Conservation (phyloP, 37 sponge, comb jelly and placozoan species). For the Theonella swinhoei region DNA sequence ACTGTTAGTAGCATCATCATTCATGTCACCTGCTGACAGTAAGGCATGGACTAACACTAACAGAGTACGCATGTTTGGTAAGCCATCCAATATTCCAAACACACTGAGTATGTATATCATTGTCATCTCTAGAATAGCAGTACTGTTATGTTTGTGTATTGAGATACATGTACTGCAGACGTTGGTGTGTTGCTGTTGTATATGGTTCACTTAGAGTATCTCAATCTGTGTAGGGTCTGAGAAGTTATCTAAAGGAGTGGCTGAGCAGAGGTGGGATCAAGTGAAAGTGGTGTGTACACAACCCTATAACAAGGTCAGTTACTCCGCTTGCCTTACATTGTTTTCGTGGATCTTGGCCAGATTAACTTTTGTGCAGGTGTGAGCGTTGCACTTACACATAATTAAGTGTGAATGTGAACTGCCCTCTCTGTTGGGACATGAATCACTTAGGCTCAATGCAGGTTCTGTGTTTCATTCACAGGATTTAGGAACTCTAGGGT, state of each 20-base stretch:
- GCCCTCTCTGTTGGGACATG: neutral
- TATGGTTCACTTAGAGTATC: no score
- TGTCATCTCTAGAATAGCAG: no score
- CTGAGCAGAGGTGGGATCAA: slow-evolving; percentile 88
- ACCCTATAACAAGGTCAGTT: slow-evolving; percentile 88
- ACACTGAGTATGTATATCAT: slow-evolving; percentile 18
- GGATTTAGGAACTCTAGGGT: no score
- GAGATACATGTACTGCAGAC: no score
- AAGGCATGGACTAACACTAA: slow-evolving; percentile 82
- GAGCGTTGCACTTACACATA: neutral
- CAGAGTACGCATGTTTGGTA: slow-evolving; percentile 91
- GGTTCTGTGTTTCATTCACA: no score
- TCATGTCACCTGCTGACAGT: slow-evolving; percentile 91
- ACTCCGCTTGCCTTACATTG: no score
- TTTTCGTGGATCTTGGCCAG: neutral
- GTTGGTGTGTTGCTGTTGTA: no score
- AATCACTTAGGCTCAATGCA: neutral
- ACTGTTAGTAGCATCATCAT: slow-evolving; percentile 71
- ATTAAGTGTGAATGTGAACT: neutral
- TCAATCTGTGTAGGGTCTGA: slow-evolving; percentile 78
- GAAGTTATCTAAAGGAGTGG: slow-evolving; percentile 63
- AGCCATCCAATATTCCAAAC: slow-evolving; percentile 15
- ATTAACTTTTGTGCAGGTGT: neutral
- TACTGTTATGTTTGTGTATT: no score
- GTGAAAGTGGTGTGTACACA: slow-evolving; percentile 92